Evolutionary conservation across 92 coral and sea anemone genomes (phyloP), one percentile per base, ranked within the genome.

Genomic region (Epizoanthus stellaris): DNA sequence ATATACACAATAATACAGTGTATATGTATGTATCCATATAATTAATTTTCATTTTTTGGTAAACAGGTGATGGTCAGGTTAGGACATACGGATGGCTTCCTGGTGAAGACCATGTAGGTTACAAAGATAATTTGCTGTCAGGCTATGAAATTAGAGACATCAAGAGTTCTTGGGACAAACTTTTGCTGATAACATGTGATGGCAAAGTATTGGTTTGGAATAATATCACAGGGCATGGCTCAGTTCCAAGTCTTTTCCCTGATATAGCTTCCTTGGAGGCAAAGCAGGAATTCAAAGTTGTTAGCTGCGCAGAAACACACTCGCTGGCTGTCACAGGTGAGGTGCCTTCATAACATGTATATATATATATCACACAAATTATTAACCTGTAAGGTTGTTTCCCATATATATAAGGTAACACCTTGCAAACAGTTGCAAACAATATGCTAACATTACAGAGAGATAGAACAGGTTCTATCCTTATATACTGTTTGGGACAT

Each of bases 151-250:
- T 89, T 19, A 77, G 80, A 49, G 94, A 90, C 53, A 76, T 85
- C 30, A 74, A 86, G 36, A 87, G 91, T 58, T 43, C 80, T 61
- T 89, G 95, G 94, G 85, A 86, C 68, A 89, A 86, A 80, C 69
- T 90, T 39, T 80, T 89, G 19, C 74, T 93, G 63, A 75, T 93
- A 43, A 82, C 94, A 0, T 56, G 70, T 25, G 85, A 83, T 14
- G 91, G 93, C 13, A 73, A 86, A 21, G 87, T 91, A 57, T 61
- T 92, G 40, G 25, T 84, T 5, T 94, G 98, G 98, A 88, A 62
- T 60, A 84, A 88, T 70, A 77, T 75, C 77, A 87, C 91, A 38
- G 76, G 49, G 9, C 61, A 36, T 42, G 85, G 64, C 11, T 88
- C 90, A 53, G 5, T 36, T 34, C 82, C 92, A 49, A 61, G 14